These are phyloP conservation scores for Sebastes hopkinsi DNA, from an alignment of 2,797 vertebrate genomes.

Conservation along the genomic window DNA sequence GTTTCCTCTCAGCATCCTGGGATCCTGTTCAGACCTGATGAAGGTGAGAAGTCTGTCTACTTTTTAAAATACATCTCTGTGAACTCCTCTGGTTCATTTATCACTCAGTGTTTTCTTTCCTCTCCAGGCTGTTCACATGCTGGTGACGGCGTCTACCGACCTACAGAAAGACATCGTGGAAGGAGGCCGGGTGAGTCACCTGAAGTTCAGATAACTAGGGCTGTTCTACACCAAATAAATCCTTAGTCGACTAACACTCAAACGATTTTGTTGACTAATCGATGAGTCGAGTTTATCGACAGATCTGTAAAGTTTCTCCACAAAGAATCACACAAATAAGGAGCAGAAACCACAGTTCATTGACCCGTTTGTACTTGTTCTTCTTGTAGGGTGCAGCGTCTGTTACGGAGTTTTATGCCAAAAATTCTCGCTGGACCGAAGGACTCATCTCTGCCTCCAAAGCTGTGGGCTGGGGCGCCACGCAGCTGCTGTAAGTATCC, in stretches of 20 bases:
- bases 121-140: conserved; percentile 88
- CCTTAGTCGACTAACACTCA: too few species aligned
- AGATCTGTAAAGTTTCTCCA: too few species aligned
- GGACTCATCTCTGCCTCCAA: conserved; percentile 98
- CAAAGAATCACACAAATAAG: too few species aligned
- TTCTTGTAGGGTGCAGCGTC: conserved; percentile 88
- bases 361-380: not conserved
- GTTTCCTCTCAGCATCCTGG: conserved; percentile 86
- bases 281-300: too few species aligned
- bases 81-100: not conserved
- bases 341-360: not conserved
- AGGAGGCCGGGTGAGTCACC: conserved; percentile 89
- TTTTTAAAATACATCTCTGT: not conserved
- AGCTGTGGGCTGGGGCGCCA: conserved; percentile 96
- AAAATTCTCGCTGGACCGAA: conserved; percentile 97
- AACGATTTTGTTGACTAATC: too few species aligned
- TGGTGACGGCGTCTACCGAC: conserved; percentile 93
- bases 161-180: conserved; percentile 97
- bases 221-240: too few species aligned
- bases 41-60: conserved; percentile 63
- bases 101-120: not conserved
- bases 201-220: not conserved
- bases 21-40: conserved; percentile 96
- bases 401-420: conserved; percentile 95
- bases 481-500: conserved; percentile 89